phyloP scores from a whole-genome alignment of 2,888 invertebrate species.

The Serrognathus titanus region DNA sequence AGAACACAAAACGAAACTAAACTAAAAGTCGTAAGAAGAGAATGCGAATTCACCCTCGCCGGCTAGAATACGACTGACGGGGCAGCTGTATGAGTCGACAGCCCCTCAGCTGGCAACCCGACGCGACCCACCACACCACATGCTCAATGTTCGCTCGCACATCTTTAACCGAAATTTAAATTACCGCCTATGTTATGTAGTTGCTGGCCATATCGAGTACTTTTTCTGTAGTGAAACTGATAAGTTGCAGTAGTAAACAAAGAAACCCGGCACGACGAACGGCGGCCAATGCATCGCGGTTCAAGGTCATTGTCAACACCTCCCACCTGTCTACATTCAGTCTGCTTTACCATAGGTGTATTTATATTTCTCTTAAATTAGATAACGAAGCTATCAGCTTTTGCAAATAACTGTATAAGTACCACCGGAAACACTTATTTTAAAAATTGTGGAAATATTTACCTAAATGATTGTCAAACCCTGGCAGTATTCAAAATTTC shows the following conservation, averaged over 20 bases:
- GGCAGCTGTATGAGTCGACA: slow-evolving; percentile 30
- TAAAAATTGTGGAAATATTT: no score
- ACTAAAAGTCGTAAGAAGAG: slow-evolving; percentile 2
- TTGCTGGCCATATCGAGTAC: background rate
- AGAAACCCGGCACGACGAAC: slow-evolving; percentile 12
- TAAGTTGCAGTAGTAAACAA: slow-evolving; percentile 15
- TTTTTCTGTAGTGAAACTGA: background rate
- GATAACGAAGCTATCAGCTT: no score
- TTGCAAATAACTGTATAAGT: no score
- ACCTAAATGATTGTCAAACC: no score
- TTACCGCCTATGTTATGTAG: background rate
- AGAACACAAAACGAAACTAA: slow-evolving; percentile 8
- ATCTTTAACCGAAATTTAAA: no score
- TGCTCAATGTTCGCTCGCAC: slow-evolving; percentile 25
- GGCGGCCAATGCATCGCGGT: slow-evolving; percentile 41
- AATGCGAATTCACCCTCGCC: slow-evolving; percentile 37
- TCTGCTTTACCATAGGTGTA: background rate
- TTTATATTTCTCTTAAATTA: no score
- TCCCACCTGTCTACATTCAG: slow-evolving; percentile 9
- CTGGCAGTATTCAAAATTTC: no score
- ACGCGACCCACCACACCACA: slow-evolving; percentile 40
- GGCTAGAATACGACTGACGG: slow-evolving; percentile 36
- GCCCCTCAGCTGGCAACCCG: slow-evolving; percentile 34
- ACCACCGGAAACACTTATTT: no score
- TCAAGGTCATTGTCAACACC: slow-evolving; percentile 41